These are phyloP conservation scores for Iguana delicatissima DNA, from an alignment of 2,797 vertebrate species.

Conservation along the genomic window DNA sequence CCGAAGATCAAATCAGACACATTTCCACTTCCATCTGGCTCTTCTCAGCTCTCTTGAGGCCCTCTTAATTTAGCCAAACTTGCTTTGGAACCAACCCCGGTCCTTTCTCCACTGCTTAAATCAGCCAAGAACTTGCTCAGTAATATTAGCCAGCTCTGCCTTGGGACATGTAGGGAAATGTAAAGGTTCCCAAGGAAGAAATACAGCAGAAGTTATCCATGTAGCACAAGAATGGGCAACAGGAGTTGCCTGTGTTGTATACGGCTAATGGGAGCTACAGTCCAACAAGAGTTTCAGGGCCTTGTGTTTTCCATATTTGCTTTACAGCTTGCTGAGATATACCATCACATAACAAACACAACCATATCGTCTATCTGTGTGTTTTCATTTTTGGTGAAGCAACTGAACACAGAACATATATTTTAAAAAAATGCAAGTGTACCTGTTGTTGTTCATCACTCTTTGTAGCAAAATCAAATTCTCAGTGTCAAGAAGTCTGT, in stretches of 20 bases:
- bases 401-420: not conserved
- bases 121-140: not conserved
- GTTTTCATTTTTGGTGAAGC: not conserved
- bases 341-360: not conserved
- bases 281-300: not conserved
- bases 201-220: not conserved
- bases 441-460: not conserved
- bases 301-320: not conserved
- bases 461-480: not conserved
- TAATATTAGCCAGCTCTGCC: not conserved
- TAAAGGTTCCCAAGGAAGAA: not conserved
- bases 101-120: not conserved
- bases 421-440: not conserved
- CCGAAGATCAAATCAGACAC: not conserved
- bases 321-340: not conserved
- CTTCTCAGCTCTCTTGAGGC: not conserved
- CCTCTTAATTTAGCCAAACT: not conserved
- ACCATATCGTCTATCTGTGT: not conserved
- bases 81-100: not conserved
- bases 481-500: not conserved
- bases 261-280: not conserved
- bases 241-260: not conserved
- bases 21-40: not conserved
- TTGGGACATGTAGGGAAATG: not conserved
- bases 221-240: not conserved